A percentile compares a stretch with the other conserved stretches of the same genome.
Evolutionary conservation across 2,888 invertebrate genomes (phyloP).

Genomic region (Diarsia dahlii): DNA sequence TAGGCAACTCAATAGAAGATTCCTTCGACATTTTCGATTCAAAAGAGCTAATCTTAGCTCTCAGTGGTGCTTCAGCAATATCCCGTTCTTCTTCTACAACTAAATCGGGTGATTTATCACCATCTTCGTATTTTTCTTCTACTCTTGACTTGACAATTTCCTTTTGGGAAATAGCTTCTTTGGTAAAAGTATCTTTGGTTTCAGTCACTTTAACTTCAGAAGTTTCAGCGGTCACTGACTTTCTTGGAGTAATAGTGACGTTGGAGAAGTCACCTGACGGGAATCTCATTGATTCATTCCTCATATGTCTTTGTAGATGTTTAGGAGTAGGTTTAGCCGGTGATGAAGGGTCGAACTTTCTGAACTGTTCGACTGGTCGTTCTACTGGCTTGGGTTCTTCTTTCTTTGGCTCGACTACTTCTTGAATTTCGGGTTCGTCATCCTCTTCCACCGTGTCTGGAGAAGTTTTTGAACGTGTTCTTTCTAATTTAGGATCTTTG

Average conservation of each 20-base stretch:
- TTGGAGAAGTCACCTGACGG: constrained; percentile 90
- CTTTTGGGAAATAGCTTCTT: constrained; percentile 86
- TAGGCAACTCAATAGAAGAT: constrained; percentile 83
- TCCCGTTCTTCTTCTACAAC: constrained; percentile 85
- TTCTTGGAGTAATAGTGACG: constrained; percentile 87
- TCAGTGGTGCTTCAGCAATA: constrained; percentile 87
- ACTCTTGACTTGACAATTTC: constrained; percentile 88
- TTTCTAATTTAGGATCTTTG: constrained; percentile 84
- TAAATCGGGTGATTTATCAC: constrained; percentile 86
- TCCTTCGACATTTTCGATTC: constrained; percentile 87
- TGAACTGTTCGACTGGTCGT: constrained; percentile 83
- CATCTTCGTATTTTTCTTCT: constrained; percentile 89
- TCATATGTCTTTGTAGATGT: constrained; percentile 89
- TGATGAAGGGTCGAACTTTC: constrained; percentile 87
- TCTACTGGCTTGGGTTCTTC: constrained; percentile 82
- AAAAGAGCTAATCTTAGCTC: constrained; percentile 87
- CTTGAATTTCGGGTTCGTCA: constrained; percentile 73
- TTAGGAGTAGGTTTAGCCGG: constrained; percentile 89
- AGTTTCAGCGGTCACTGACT: constrained; percentile 87
- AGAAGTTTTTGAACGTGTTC: constrained; percentile 84
- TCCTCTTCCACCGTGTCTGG: constrained; percentile 83
- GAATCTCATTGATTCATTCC: constrained; percentile 90
- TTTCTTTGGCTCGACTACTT: constrained; percentile 73
- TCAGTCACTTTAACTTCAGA: constrained; percentile 80
- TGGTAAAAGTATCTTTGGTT: constrained; percentile 80